A percentile compares a stretch with the other conserved stretches of the same genome.
phyloP scores from a whole-genome alignment of 37 sponge, comb jelly and placozoan species.

The Beroe forskalii region DNA sequence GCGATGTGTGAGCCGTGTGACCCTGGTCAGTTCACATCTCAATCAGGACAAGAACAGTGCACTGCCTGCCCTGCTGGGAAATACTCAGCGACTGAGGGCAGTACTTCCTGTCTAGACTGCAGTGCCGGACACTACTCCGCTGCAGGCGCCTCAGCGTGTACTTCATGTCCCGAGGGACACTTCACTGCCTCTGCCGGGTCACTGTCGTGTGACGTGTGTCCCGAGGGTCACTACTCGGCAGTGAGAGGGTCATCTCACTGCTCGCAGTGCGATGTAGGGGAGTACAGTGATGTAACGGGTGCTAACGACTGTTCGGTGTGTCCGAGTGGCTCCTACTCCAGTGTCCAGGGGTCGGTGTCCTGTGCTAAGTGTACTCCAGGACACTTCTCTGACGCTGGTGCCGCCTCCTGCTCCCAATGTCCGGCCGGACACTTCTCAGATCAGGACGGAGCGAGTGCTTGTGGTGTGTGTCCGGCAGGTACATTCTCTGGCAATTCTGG shows the following conservation, averaged over 20 bases:
- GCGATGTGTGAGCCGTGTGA: conserved; percentile 21
- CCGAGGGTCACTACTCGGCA: background rate
- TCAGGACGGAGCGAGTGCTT: background rate
- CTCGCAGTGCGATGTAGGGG: background rate
- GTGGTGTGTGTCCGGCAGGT: background rate
- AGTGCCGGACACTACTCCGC: background rate
- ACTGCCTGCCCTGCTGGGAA: background rate
- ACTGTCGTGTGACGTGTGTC: background rate
- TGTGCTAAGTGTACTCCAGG: background rate
- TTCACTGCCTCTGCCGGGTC: background rate
- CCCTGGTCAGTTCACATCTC: background rate
- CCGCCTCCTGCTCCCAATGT: conserved; percentile 16
- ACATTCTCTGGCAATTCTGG: background rate
- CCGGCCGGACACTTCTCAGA: background rate
- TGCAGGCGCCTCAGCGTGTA: background rate
- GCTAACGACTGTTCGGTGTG: background rate
- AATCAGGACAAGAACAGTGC: background rate
- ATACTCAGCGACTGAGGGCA: background rate
- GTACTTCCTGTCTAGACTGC: background rate
- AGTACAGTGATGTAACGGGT: background rate
- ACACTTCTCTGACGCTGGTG: background rate
- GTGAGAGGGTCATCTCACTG: background rate
- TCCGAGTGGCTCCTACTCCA: background rate
- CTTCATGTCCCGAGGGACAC: background rate
- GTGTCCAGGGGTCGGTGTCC: background rate